These are phyloP conservation scores for Pyrocoelia pectoralis DNA, from an alignment of 2,888 invertebrate genomes.

Conservation along the genomic window DNA sequence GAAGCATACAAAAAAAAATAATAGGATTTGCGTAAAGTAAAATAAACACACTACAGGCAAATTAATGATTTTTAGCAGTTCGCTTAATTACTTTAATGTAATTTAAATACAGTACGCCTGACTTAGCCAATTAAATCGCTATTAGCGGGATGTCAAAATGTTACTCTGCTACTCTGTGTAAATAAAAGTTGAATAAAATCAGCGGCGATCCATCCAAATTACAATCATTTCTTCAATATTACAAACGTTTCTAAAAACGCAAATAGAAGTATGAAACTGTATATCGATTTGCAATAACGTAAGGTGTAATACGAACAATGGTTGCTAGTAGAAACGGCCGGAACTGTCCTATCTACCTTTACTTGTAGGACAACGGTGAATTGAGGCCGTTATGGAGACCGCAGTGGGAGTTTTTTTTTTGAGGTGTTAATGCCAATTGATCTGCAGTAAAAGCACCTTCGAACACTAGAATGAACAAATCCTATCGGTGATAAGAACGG, in stretches of 20 bases:
- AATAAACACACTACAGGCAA: background rate
- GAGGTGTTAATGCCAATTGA: conserved; percentile 22
- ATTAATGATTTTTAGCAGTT: conserved; percentile 11
- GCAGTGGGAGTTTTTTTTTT: conserved; percentile 25
- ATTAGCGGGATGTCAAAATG: background rate
- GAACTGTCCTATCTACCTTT: conserved; percentile 27
- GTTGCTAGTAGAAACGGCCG: conserved; percentile 29
- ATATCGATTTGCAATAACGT: conserved; percentile 31
- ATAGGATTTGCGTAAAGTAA: background rate
- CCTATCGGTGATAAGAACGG: conserved; percentile 20
- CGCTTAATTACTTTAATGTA: conserved; percentile 13
- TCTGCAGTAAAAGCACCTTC: conserved; percentile 18
- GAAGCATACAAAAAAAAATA: background rate
- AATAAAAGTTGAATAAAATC: background rate
- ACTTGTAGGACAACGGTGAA: conserved; percentile 23
- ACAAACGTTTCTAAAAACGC: too few species aligned
- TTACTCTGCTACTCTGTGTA: background rate
- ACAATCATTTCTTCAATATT: background rate
- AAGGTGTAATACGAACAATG: conserved; percentile 26
- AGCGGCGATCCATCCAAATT: conserved; percentile 4
- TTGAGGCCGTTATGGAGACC: conserved; percentile 26
- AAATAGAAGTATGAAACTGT: conserved; percentile 16
- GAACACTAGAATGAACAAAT: conserved; percentile 23
- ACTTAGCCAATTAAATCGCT: conserved; percentile 11
- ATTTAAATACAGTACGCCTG: conserved; percentile 13